Conservation (phyloP, 92 coral and sea anemone species). For the Heliopora coerulea region DNA sequence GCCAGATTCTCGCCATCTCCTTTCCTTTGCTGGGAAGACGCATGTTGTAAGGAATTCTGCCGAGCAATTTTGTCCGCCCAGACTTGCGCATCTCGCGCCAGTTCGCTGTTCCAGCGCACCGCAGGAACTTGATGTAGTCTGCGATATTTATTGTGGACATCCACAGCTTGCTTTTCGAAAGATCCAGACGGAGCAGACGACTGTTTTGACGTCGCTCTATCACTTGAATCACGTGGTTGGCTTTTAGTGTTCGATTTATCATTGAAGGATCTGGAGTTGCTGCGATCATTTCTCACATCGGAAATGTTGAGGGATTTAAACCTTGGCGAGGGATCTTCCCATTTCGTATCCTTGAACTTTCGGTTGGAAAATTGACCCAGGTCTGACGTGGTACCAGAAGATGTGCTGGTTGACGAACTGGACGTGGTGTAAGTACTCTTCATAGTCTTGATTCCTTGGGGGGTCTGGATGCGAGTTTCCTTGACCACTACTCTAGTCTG, state of each 20-base stretch:
- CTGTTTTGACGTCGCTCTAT: background rate
- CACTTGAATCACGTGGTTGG: no score
- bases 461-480: constrained; percentile 11
- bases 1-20: constrained; percentile 80
- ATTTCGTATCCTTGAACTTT: background rate
- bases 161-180: constrained; percentile 69
- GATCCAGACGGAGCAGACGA: constrained; percentile 16
- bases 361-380: no score
- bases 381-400: no score
- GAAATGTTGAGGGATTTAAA: constrained; percentile 13
- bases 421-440: background rate
- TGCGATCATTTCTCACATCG: background rate
- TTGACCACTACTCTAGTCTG: constrained; percentile 20
- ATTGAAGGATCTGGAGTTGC: no score
- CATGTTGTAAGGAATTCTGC: constrained; percentile 71
- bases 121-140: constrained; percentile 77
- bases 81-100: constrained; percentile 91
- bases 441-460: background rate
- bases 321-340: background rate
- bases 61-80: constrained; percentile 89
- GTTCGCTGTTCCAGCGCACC: constrained; percentile 78
- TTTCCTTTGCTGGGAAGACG: constrained; percentile 52
- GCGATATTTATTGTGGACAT: constrained; percentile 81
- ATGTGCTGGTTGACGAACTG: no score
- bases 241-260: no score